Evolutionary conservation across 2,113 vertebrate species (phyloP).

Genomic region (Sturnus vulgaris): DNA sequence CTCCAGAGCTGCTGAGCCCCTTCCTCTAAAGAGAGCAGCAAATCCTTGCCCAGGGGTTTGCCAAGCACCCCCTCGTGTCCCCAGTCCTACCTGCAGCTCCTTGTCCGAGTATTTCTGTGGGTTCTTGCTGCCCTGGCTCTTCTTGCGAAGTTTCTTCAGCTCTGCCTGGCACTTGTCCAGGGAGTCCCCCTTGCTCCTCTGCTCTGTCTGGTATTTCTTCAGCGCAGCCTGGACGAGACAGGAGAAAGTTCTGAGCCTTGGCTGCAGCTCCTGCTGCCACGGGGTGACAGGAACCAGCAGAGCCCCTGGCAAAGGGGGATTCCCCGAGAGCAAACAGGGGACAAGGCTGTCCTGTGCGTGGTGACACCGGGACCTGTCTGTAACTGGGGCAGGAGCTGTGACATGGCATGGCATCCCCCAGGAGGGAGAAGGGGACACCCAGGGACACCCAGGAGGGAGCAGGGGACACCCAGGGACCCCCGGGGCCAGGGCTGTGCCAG

Average conservation of each 20-base stretch:
- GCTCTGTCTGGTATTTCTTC: conserved; percentile 96
- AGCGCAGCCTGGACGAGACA: conserved; percentile 82
- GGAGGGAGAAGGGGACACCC: neutral
- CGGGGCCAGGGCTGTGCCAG: conserved; percentile 37
- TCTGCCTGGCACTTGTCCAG: conserved; percentile 95
- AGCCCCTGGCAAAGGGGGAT: neutral
- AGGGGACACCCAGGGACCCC: neutral
- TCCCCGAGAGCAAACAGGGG: neutral
- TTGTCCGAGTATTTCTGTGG: conserved; percentile 97
- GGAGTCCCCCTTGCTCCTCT: conserved; percentile 91
- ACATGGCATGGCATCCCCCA: too few relatives aligned
- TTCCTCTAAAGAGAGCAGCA: neutral
- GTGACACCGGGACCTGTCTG: fast-evolving
- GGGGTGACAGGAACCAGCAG: neutral
- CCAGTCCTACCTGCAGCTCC: conserved; percentile 87
- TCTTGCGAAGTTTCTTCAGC: conserved; percentile 96
- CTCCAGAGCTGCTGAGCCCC: neutral
- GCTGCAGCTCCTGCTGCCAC: fast-evolving
- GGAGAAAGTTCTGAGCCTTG: neutral
- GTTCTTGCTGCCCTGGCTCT: conserved; percentile 98
- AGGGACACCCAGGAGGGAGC: neutral
- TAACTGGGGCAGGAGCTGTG: neutral
- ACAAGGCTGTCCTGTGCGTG: fast-evolving
- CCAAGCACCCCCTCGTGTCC: fast-evolving
- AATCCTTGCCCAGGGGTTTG: fast-evolving